Base-by-base conservation (phyloP, 2,113 vertebrate genomes). In the Myrmecophaga tridactyla region DNA sequence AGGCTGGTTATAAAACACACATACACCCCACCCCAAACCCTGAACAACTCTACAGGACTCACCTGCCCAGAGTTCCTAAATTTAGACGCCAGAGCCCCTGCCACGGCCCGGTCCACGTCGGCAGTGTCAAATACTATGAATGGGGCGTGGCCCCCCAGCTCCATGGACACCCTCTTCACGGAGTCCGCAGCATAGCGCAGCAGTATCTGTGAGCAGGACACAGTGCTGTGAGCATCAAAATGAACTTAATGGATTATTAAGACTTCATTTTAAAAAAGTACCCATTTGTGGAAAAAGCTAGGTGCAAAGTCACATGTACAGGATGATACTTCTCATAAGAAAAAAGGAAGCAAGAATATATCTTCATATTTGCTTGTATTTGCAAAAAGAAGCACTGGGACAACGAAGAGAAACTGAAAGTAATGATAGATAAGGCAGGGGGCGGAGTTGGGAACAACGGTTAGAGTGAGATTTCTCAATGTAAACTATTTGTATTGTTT, bases 71-170 rank as follows among this genome's bases (percentile, higher is more conserved):
- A 98, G 97, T 99, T 99, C 97, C 99, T 98, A 48, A 99, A 99
- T 96, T 99, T 99, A 9, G 99, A 99, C 0, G 81, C 98, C 98
- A 99, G 98, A 36, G 99, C 99, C 78, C 99, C 99, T 5, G 90
- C 97, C 0, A 99, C 99, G 3, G 99, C 99, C 65, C 56, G 96
- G 97, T 99, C 99, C 43, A 99, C 97, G 0, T 99, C 97, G 0
- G 99, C 99, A 0, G 99, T 99, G 98, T 99, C 98, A 25, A 99
- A 99, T n/a, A 99, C 99, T 0, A 99, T 99, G 97, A 99, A 99
- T 0, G 99, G 99, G 58, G 99, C 99, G 0, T 99, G 99, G 94
- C 99, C 99, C 0, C 99, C 99, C 41, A 99, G 99, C 98, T 99
- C 99, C 99, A 99, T 99, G 72, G 99, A 99, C 51, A 98, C 99